Conservation (phyloP, 2,888 invertebrate species). For the Apotomis betuletana region DNA sequence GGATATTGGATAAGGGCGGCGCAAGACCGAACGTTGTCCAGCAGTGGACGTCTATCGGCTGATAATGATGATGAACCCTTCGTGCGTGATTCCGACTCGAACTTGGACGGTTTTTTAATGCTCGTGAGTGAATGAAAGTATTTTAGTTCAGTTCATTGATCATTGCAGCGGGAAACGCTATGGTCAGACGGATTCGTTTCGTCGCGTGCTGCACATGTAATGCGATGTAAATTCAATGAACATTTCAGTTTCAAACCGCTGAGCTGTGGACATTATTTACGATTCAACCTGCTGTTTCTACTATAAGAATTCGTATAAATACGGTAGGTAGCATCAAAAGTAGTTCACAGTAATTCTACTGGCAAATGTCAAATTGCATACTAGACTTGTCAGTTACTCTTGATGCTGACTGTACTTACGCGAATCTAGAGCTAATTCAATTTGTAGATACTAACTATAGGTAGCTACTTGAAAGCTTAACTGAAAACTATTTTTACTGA, state of each 20-base stretch:
- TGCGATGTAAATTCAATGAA: conserved; percentile 52
- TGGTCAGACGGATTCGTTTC: conserved; percentile 36
- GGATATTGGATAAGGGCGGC: no score
- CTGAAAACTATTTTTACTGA: background rate
- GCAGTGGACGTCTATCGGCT: no score
- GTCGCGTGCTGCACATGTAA: conserved; percentile 44
- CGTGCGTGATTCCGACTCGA: no score
- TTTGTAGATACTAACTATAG: background rate
- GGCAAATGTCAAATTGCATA: no score
- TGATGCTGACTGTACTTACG: background rate
- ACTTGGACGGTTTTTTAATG: conserved; percentile 14
- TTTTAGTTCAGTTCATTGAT: conserved; percentile 42
- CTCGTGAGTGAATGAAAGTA: conserved; percentile 36
- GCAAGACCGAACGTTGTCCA: no score
- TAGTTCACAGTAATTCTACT: no score
- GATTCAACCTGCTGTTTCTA: conserved; percentile 3
- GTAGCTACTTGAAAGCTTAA: no score
- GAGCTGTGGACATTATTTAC: conserved; percentile 48
- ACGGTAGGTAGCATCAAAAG: no score
- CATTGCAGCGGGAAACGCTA: conserved; percentile 31
- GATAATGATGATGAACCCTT: no score
- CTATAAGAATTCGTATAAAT: background rate
- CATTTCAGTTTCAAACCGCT: conserved; percentile 55
- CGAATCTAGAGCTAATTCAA: background rate
- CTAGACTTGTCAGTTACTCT: no score